A percentile compares a stretch with the other conserved stretches of the same genome.
Conservation (phyloP, 2,888 invertebrate species). For the Heliothis peltigera region DNA sequence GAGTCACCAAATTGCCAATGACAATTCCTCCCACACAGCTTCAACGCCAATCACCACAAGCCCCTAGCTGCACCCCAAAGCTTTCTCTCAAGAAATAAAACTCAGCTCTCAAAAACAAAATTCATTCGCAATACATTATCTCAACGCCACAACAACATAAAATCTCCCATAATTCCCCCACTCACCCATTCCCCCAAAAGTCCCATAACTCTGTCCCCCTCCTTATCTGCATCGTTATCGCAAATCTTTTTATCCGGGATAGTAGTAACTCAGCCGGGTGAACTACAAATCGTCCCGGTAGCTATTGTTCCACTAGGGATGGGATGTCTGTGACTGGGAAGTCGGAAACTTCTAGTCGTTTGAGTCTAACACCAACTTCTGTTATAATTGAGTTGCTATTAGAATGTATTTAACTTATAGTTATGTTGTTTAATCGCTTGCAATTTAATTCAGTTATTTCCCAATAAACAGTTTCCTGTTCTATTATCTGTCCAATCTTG, state of each 20-base stretch:
- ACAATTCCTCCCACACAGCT: not conserved
- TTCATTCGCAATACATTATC: constrained; percentile 45
- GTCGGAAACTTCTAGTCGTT: not conserved
- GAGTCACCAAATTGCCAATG: no score
- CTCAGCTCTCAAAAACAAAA: constrained; percentile 45
- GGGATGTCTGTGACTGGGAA: constrained; percentile 6
- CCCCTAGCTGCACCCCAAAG: constrained; percentile 26
- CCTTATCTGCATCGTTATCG: constrained; percentile 62
- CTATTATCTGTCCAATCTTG: no score
- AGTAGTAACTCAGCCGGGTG: constrained; percentile 49
- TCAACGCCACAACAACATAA: constrained; percentile 51
- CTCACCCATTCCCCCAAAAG: constrained; percentile 2
- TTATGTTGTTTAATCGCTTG: no score
- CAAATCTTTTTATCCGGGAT: constrained; percentile 61
- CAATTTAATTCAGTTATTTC: no score
- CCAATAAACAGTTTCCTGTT: no score
- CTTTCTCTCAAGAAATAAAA: constrained; percentile 22
- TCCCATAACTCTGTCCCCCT: constrained; percentile 40
- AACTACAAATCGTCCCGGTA: constrained; percentile 60
- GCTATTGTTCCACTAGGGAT: constrained; percentile 47
- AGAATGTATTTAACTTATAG: not conserved
- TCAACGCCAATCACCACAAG: not conserved
- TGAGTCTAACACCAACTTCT: not conserved
- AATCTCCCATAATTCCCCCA: constrained; percentile 43
- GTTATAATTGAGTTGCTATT: not conserved